Base-by-base conservation (phyloP, 2,888 invertebrate species). In the Onthophagus sagittarius region DNA sequence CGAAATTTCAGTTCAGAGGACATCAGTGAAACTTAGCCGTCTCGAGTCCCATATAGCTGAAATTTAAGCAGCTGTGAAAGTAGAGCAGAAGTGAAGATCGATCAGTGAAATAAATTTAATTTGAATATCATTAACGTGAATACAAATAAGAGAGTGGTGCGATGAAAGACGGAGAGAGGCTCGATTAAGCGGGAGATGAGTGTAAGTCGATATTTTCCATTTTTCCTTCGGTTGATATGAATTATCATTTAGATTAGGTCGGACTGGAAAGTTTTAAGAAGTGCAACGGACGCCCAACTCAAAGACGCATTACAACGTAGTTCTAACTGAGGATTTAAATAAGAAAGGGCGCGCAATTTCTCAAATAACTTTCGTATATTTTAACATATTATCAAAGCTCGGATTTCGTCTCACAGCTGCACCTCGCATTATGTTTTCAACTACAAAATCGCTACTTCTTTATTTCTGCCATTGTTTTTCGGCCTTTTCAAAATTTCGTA, bases 331-430 rank as follows among this genome's bases (percentile, higher is more conserved):
- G 67, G 67, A 67, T 67, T 67, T 67, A 67, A 67, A 67, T 67
- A 67, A 67, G 67, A 67, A 67, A 67, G 67, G 67, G 15, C 31
- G 67, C 32, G 32, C 67, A 67, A 67, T 67, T 67, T 67, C 67
- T 67, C 67, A 67, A 67, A 67, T 23, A 67, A 67, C 67, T 67
- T 67, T 67, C 67, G 67, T 67, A 67, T 67, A 67, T 23, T 67
- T 67, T 67, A 67, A 67, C 67, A 67, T 67, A 67, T 67, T 31
- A 67, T 67, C 67, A 67, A 32, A 9, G 23, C 39, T 53, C 11
- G 39, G 9, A 7, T 7, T 53, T 53, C 39, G 23, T 23, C 23
- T 23, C 23, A 23, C 39, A 7, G 39, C 39, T 9, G 11, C 39
- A 53, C 39, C 39, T 9, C 39, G 9, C 39, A 53, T 53, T 53